Base-by-base conservation (phyloP, 2,888 invertebrate species). In the Belgica antarctica region DNA sequence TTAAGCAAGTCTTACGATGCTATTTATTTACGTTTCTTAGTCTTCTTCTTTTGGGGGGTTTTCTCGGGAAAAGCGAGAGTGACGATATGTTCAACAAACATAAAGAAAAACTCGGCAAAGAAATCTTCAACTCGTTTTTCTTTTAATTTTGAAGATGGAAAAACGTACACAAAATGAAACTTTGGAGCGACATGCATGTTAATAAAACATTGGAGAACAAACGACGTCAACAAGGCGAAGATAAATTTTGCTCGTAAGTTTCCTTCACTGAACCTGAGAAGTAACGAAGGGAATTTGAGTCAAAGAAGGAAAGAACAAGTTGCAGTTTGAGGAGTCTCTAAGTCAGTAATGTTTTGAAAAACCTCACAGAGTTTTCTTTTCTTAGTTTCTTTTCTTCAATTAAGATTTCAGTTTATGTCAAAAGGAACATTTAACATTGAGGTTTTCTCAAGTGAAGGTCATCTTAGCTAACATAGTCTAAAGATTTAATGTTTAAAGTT, bases 151-250 rank as follows among this genome's bases (percentile, higher is more conserved):
- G 15, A 59, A 59, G 8, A 47, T 34, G 7, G 34, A 8, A 41
- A n/a, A n/a, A n/a, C n/a, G 41, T 10, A 52, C 27, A 59, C 12
- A 15, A 17, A n/a, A 25, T 1, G 59, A 59, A 46, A 25, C 25
- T 15, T 46, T 31, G 10, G 27, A 59, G 25, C 59, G 59, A 59
- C 27, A 59, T 59, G 59, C 59, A 59, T 59, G 27, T 59, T 59
- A 52, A 22, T 52, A 52, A 52, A 52, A 52, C 52, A 52, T n/a
- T n/a, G 52, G 22, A 41, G 12, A 52, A 52, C 52, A 52, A 17
- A 52, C 52, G 52, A 52, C 52, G 52, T 22, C 52, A 52, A 52
- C 52, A 52, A 52, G 52, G 52, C 52, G 22, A 52, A 52, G 52
- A 52, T 52, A 52, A 52, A 52, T 52, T 52, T 52, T n/a, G n/a